Evolutionary conservation across 1,140 invertebrate genomes (phyloP), one percentile per base, ranked within the genome.

Genomic region (Solenopsis invicta): DNA sequence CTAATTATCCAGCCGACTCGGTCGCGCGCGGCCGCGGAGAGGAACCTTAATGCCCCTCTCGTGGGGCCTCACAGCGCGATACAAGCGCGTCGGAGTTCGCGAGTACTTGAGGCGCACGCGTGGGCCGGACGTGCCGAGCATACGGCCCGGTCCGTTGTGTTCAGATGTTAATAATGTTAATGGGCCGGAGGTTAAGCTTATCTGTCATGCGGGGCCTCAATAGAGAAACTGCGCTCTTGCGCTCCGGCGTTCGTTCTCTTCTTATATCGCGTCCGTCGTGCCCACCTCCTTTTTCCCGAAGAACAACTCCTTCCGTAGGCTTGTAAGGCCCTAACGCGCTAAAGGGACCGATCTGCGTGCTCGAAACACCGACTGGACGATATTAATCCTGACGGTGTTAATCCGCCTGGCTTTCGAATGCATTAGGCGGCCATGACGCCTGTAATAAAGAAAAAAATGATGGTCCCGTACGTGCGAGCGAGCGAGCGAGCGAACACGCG

Each of bases 111-210:
- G 72, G 88, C 88, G 88, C 64, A 54, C 82, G 87, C 89, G 88
- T 89, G 86, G 88, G 88, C 78, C 66, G 88, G 88, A 89, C 87
- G 85, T 45, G 88, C 66, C 88, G 67, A 34, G 88, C 78, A 77
- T 78, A 88, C 76, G 80, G 67, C 52, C 62, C 75, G 18, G 64
- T 77, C 56, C 85, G 75, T 91, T 92, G 89, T 89, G 88, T 93
- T 93, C 87, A 86, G 89, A 92, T 91, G 93, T 93, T 94, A 93
- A 93, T 93, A 93, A 93, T 91, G 93, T 92, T 94, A 94, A 94
- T 93, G 91, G 91, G 90, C 90, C 89, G 91, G 88, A 92, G 93
- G 93, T 94, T 92, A 93, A 94, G 92, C 93, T 94, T 94, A 94
- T 94, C 93, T 93, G 93, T 93, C 92, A 93, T 94, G 89, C 91